These are phyloP conservation scores for Bimastos eiseni DNA, from an alignment of 2,888 invertebrate genomes.

Conservation along the genomic window DNA sequence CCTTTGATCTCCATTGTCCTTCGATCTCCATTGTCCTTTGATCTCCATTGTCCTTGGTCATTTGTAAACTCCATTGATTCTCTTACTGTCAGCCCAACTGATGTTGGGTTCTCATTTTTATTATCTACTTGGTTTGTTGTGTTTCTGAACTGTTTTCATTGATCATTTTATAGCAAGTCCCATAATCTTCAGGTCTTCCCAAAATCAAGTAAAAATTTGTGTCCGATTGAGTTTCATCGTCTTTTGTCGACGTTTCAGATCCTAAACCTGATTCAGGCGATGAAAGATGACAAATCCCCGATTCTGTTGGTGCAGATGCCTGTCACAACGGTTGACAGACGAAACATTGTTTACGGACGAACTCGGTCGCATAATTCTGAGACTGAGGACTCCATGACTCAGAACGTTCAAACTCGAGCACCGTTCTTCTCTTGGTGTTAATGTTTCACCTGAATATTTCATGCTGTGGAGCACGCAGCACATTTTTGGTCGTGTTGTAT, in stretches of 20 bases:
- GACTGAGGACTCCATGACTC: constrained; percentile 63
- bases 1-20: no score
- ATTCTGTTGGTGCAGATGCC: constrained; percentile 98
- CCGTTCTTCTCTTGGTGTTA: constrained; percentile 97
- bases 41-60: no score
- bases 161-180: no score
- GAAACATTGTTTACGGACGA: constrained; percentile 48
- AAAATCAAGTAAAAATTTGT: no score
- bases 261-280: constrained; percentile 93
- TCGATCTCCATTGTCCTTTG: no score
- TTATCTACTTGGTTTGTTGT: no score
- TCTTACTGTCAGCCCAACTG: no score
- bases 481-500: neutral
- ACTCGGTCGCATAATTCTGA: constrained; percentile 70
- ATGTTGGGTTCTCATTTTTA: no score
- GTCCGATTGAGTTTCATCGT: neutral
- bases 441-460: neutral
- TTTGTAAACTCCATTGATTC: no score
- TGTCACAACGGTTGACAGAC: constrained; percentile 91
- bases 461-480: neutral
- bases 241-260: constrained; percentile 70
- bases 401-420: constrained; percentile 96
- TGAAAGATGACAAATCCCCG: constrained; percentile 94
- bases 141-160: no score
- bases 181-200: no score